phyloP scores from a whole-genome alignment of 2,888 invertebrate genomes.

The Agrotis puta region DNA sequence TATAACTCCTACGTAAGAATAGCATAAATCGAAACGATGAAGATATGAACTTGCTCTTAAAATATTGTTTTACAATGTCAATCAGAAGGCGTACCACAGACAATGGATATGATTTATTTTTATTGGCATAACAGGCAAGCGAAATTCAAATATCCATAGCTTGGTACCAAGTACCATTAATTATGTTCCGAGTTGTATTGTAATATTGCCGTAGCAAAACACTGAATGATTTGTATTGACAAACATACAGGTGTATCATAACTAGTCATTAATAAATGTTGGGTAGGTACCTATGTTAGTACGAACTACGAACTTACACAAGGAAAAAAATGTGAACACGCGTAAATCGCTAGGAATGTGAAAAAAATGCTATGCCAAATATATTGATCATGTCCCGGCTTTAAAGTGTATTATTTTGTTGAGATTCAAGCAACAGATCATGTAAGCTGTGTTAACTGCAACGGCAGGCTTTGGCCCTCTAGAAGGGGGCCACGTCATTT shows the following conservation, averaged over 20 bases:
- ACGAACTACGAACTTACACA: neutral
- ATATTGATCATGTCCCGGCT: neutral
- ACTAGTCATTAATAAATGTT: too few relatives aligned
- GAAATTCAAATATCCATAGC: constrained; percentile 13
- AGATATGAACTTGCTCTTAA: neutral
- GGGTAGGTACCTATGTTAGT: too few relatives aligned
- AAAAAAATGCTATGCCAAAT: neutral
- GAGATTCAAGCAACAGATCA: neutral
- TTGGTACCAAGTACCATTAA: neutral
- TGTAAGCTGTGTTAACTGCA: too few relatives aligned
- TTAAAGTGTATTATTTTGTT: too few relatives aligned
- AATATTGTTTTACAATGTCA: constrained; percentile 13
- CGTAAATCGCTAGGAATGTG: neutral
- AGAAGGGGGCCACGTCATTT: too few relatives aligned
- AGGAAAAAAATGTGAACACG: neutral
- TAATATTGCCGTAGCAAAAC: constrained; percentile 1
- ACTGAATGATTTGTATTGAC: constrained; percentile 9
- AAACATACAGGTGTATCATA: neutral
- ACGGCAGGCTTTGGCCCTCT: too few relatives aligned
- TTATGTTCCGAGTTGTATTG: neutral
- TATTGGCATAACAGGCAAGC: constrained; percentile 4
- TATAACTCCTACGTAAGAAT: neutral
- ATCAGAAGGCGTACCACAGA: neutral
- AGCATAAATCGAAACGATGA: neutral
- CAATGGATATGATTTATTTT: constrained; percentile 13